A percentile compares a stretch with the other conserved stretches of the same genome.
These are phyloP conservation scores for Melanotaenia parkinsoni DNA, from an alignment of 2,797 vertebrate genomes.

Conservation along the genomic window DNA sequence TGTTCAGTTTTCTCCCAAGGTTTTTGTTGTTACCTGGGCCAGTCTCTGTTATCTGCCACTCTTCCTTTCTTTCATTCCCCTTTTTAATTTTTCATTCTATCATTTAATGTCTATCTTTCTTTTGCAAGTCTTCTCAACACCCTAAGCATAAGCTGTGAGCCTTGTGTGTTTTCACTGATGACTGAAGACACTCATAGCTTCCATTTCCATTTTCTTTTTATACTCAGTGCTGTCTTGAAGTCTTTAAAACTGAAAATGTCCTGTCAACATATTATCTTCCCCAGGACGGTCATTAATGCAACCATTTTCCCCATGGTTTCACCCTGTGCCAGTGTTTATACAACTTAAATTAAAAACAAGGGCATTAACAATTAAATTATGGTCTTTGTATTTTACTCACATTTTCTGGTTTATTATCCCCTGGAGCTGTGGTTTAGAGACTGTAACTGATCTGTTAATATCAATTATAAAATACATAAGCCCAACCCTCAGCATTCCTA, in stretches of 20 bases:
- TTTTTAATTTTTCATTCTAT: slow-evolving; percentile 15
- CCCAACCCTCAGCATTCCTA: slow-evolving; percentile 32
- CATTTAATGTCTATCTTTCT: slow-evolving; percentile 11
- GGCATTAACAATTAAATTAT: slow-evolving; percentile 50
- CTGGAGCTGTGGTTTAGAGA: slow-evolving; percentile 34
- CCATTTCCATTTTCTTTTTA: too few relatives aligned
- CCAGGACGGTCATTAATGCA: neutral
- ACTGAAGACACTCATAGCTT: slow-evolving; percentile 29
- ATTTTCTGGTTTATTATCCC: slow-evolving; percentile 63
- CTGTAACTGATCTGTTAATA: slow-evolving; percentile 55
- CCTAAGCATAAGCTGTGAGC: slow-evolving; percentile 37
- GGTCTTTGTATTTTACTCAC: slow-evolving; percentile 37
- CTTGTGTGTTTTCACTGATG: slow-evolving; percentile 35
- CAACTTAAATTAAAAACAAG: slow-evolving; percentile 55
- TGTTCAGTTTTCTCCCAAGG: slow-evolving; percentile 50
- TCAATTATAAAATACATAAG: slow-evolving; percentile 39
- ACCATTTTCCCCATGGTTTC: slow-evolving; percentile 5
- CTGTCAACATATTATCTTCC: slow-evolving; percentile 41
- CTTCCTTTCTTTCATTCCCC: slow-evolving; percentile 12
- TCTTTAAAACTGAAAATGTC: slow-evolving; percentile 38
- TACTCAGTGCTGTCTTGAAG: slow-evolving; percentile 27
- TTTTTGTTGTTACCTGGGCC: slow-evolving; percentile 54
- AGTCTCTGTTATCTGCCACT: slow-evolving; percentile 22
- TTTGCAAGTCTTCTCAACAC: slow-evolving; percentile 6
- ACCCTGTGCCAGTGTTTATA: neutral